Conservation (phyloP, 2,113 vertebrate species). For the Serinus canaria region DNA sequence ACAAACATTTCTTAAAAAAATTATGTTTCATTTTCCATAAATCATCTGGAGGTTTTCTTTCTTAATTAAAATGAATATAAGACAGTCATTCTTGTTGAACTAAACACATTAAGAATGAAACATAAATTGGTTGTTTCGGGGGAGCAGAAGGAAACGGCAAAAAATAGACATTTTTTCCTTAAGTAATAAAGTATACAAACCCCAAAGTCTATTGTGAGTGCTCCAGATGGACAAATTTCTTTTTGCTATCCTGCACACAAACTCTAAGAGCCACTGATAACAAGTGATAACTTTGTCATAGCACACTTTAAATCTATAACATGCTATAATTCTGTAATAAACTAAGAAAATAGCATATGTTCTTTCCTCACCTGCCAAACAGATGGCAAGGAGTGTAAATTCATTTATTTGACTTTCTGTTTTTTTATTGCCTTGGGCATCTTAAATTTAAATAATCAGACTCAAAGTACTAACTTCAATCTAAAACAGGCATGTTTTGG, state of each 20-base stretch:
- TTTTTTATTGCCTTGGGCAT: constrained; percentile 54
- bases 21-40: background rate
- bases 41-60: background rate
- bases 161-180: background rate
- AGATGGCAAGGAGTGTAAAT: constrained; percentile 58
- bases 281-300: background rate
- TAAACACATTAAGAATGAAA: background rate
- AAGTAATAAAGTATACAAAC: background rate
- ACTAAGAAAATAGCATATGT: constrained; percentile 7
- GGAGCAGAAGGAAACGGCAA: background rate
- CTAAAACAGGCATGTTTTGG: constrained; percentile 59
- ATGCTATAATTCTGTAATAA: constrained; percentile 46
- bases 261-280: background rate
- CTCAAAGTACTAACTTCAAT: constrained; percentile 48
- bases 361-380: constrained; percentile 59
- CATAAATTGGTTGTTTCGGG: background rate
- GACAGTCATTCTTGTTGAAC: background rate
- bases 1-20: background rate
- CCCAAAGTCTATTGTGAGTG: background rate
- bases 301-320: constrained; percentile 36
- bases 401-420: constrained; percentile 61
- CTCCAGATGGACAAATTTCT: background rate
- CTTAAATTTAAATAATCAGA: constrained; percentile 65
- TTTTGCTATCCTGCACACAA: background rate
- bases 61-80: background rate